Percentiles rank a stretch among this genome's conserved stretches.
phyloP scores from a whole-genome alignment of 2,113 vertebrate species.

The Istiophorus platypterus region DNA sequence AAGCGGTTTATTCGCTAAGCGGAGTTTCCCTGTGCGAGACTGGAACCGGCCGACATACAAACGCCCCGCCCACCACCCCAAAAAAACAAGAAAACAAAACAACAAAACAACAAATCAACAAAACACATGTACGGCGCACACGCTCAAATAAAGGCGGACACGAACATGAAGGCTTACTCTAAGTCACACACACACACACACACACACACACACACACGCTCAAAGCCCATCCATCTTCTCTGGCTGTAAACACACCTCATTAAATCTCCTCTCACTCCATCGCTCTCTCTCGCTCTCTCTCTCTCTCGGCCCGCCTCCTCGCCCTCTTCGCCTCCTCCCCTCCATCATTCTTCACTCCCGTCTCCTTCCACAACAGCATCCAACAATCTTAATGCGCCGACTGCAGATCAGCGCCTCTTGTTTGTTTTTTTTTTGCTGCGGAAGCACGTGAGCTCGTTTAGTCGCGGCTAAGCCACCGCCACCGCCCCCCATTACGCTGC shows the following conservation, averaged over 20 bases:
- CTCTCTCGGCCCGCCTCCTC: background rate
- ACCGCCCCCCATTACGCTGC: conserved; percentile 16
- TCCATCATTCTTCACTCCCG: conserved; percentile 14
- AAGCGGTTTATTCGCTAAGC: background rate
- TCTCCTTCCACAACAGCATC: conserved; percentile 9
- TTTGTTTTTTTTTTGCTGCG: too few species aligned
- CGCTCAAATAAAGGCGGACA: background rate
- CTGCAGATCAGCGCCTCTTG: conserved; percentile 53
- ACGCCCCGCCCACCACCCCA: too few species aligned
- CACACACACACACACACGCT: background rate
- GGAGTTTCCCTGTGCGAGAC: too few species aligned
- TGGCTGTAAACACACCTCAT: conserved; percentile 45
- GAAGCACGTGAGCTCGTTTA: conserved; percentile 34
- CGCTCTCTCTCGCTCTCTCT: background rate
- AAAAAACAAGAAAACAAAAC: too few species aligned
- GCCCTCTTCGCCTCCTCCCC: conserved; percentile 2
- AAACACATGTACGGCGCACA: background rate
- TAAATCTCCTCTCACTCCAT: conserved; percentile 1
- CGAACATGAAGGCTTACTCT: background rate
- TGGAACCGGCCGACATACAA: too few species aligned
- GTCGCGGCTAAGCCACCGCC: conserved; percentile 15
- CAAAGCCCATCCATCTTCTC: conserved; percentile 1
- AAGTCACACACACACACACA: too few species aligned
- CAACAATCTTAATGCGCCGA: conserved; percentile 6
- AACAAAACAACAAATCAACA: background rate